Conservation (phyloP, 2,113 vertebrate species). For the Rutilus rutilus region DNA sequence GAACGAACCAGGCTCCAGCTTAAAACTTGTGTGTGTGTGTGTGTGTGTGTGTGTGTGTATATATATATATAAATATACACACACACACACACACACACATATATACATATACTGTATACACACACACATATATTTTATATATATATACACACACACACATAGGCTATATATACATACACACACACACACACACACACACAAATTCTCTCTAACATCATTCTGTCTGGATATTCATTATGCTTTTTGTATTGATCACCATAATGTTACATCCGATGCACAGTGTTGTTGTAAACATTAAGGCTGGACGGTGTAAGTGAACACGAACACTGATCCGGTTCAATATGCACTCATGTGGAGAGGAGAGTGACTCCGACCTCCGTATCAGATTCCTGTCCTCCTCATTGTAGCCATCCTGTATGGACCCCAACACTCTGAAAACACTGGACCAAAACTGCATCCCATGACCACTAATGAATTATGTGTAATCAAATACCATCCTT, state of each 20-base stretch:
- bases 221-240: background rate
- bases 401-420: conserved; percentile 14
- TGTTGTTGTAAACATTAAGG: conserved; percentile 27
- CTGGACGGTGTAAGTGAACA: conserved; percentile 30
- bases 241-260: conserved; percentile 22
- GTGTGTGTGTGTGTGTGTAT: too few species aligned
- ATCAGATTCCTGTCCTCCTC: conserved; percentile 36
- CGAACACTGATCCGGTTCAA: conserved; percentile 35
- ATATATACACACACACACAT: background rate
- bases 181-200: background rate
- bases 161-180: background rate
- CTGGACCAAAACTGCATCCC: conserved; percentile 16
- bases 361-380: conserved; percentile 15
- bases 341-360: conserved; percentile 27
- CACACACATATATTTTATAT: background rate
- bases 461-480: conserved; percentile 37
- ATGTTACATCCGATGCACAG: background rate
- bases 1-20: too few species aligned
- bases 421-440: conserved; percentile 18
- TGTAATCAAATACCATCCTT: conserved; percentile 35
- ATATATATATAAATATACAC: background rate
- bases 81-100: too few species aligned
- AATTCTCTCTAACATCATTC: background rate
- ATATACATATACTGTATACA: too few species aligned
- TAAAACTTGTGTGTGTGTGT: too few species aligned